Base-by-base conservation (phyloP, 2,797 vertebrate species). In the Sitta carolinensis region DNA sequence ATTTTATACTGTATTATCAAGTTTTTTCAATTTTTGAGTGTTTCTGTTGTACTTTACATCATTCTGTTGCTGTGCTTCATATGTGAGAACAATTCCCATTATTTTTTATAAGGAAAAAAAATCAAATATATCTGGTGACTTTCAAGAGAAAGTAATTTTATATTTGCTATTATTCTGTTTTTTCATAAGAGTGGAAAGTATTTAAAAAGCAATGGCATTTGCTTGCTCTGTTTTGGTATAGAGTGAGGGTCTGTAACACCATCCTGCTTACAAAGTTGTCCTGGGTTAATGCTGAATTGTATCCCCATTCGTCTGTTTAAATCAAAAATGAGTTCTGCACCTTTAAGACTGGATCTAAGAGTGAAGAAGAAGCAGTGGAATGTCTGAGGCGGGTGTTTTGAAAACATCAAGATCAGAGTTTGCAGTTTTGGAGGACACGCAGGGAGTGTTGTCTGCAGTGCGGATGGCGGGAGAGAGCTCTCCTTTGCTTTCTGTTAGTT, bases 1-100 rank as follows among this genome's bases (percentile, higher is more conserved):
- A 7, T 50, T 90, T 78, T 66, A 54, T 54, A 58, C 18, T 7
- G 6, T 54, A 38, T 58, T 48, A 54, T 7, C 29, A 48, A 55
- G 1, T 16, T 70, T 67, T 89, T 70, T 20, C 6, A 3, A 0
- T 1, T 10, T 57, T 50, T 40, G 7, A 22, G 11, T 57, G 12
- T 64, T 89, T 48, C 23, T 83, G 4, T 89, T 72, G 25, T 13
- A 83, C n/a, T 21, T 69, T 54, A 20, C 16, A 36, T 91, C 51
- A 26, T 88, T 90, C 48, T 77, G 10, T 74, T 88, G 40, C 47
- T 79, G 17, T 86, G 27, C 30, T 85, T 83, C 57, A 30, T 57
- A 72, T 13, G 8, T 51, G 52, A 67, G 55, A 80, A 40, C 19
- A 72, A 18, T 40, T 11, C 5, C 10, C 11, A 2, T 72, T 75